These are phyloP conservation scores for Sebastes reedi DNA, from an alignment of 2,797 vertebrate species.

Conservation along the genomic window DNA sequence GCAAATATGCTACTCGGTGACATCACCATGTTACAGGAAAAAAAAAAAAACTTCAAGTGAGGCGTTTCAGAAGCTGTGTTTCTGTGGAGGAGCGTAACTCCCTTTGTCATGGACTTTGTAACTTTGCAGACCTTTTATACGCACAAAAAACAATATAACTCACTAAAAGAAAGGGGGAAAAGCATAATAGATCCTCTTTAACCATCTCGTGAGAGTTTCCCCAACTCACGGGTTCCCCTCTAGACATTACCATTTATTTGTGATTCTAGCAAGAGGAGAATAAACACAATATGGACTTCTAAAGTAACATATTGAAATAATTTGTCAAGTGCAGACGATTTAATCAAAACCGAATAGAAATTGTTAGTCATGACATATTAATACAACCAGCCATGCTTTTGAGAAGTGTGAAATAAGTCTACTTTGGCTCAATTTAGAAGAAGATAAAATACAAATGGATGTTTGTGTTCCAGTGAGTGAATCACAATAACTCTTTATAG, in stretches of 20 bases:
- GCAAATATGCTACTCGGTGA: too few relatives aligned
- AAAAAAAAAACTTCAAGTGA: too few relatives aligned
- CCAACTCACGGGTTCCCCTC: accelerated
- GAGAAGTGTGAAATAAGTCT: neutral
- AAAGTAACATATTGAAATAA: neutral
- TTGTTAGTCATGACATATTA: neutral
- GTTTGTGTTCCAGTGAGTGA: constrained; percentile 24
- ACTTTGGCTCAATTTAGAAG: neutral
- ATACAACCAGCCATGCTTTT: neutral
- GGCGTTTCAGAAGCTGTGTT: too few relatives aligned
- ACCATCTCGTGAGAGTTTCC: too few relatives aligned
- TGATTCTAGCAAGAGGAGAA: neutral
- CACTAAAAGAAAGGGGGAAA: too few relatives aligned
- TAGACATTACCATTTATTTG: neutral
- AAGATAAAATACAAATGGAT: constrained; percentile 12
- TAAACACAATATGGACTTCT: neutral
- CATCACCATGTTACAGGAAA: too few relatives aligned
- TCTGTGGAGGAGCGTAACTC: too few relatives aligned
- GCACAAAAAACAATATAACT: too few relatives aligned
- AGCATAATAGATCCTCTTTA: too few relatives aligned
- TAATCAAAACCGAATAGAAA: neutral
- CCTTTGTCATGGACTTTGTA: too few relatives aligned
- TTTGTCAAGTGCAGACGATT: neutral
- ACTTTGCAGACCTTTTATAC: accelerated
- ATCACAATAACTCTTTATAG: neutral